These are phyloP conservation scores for Podabrus alpinus DNA, from an alignment of 2,888 invertebrate genomes.

Conservation along the genomic window DNA sequence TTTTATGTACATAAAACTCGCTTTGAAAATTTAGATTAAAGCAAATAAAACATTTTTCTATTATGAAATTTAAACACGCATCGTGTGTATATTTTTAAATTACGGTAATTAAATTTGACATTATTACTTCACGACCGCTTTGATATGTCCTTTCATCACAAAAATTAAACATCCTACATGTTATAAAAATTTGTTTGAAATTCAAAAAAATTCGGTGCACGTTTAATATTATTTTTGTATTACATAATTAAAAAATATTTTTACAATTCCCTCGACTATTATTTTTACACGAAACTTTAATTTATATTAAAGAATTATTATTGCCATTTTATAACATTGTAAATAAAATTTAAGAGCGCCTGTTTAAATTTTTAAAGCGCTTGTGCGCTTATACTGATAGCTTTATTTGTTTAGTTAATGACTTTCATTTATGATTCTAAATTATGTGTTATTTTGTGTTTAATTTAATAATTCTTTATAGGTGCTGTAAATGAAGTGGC, in stretches of 20 bases:
- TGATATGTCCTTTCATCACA: not conserved
- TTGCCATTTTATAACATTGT: not conserved
- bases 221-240: not conserved
- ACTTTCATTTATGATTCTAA: not conserved
- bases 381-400: not conserved
- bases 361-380: not conserved
- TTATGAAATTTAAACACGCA: constrained; percentile 2
- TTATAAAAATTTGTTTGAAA: not conserved
- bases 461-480: constrained; percentile 1
- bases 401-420: constrained; percentile 3
- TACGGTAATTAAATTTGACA: constrained; percentile 3
- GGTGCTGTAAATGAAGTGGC: not conserved
- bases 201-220: not conserved
- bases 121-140: not conserved
- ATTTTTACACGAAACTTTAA: not conserved
- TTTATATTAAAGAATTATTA: not conserved
- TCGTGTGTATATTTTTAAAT: not conserved
- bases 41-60: not conserved
- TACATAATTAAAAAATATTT: not conserved
- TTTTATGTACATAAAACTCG: not conserved
- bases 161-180: not conserved
- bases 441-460: constrained; percentile 1
- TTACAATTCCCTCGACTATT: not conserved
- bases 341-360: not conserved
- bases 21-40: not conserved